phyloP scores from a whole-genome alignment of 2,113 vertebrate genomes.

The Arothron firmamentum region DNA sequence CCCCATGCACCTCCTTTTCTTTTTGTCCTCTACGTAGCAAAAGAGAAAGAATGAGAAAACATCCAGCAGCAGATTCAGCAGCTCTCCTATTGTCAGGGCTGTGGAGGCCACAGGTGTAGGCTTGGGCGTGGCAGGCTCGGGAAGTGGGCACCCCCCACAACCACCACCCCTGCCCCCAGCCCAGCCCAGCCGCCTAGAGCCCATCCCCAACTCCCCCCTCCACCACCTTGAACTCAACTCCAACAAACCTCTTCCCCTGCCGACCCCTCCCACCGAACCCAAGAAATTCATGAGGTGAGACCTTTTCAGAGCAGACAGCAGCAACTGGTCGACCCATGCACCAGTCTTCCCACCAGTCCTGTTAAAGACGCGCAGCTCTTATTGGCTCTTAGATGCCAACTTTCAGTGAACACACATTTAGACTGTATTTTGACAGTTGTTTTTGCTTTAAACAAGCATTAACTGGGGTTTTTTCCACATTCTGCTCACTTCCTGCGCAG shows the following conservation, averaged over 20 bases:
- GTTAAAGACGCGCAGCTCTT: too few species aligned
- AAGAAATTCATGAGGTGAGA: conserved; percentile 99
- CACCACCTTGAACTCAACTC: conserved; percentile 96
- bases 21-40: conserved; percentile 89
- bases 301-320: conserved; percentile 55
- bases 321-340: conserved; percentile 36
- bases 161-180: conserved; percentile 83
- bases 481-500: too few species aligned
- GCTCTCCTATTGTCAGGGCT: conserved; percentile 94
- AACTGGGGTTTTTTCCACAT: too few species aligned
- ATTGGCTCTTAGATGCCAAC: conserved; percentile 7
- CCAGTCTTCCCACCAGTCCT: conserved; percentile 41
- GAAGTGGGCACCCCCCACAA: conserved; percentile 82
- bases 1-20: conserved; percentile 44
- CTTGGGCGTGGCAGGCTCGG: conserved; percentile 72
- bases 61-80: conserved; percentile 92
- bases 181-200: conserved; percentile 88
- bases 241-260: conserved; percentile 96
- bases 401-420: neutral
- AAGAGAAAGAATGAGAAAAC: conserved; percentile 99
- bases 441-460: too few species aligned
- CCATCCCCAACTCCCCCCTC: conserved; percentile 95
- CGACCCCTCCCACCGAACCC: conserved; percentile 93
- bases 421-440: too few species aligned
- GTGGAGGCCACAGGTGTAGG: conserved; percentile 89